Base-by-base conservation (phyloP, 2,113 vertebrate genomes). In the Nesospiza acunhae region DNA sequence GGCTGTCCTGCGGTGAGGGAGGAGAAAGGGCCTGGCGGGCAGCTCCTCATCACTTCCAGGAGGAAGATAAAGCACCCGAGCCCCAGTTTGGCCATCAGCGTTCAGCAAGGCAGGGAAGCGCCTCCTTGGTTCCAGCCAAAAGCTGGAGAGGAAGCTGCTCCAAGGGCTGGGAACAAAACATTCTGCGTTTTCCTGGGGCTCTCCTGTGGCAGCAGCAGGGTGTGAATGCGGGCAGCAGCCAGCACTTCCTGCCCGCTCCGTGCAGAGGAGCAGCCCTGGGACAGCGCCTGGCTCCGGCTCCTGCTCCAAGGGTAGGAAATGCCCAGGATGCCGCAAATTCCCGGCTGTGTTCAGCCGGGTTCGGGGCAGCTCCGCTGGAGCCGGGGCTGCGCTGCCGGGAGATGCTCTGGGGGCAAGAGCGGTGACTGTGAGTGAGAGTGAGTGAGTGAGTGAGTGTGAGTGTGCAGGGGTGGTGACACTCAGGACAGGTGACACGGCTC, bases 281-380 rank as follows among this genome's bases (percentile, higher is more conserved):
- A 3, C 63, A 12, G 26, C 44, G 64, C 78, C 89, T 11, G 6
- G 21, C 39, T 70, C 44, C 55, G 0, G 79, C 80, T 68, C 44
- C 69, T 0, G 79, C 72, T 68, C 24, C n/a, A 0, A 0, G 46
- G 16, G 0, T 11, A 2, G 2, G 63, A 26, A 26, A 31, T 2
- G 42, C 11, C 46, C 50, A 1, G 68, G 37, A 13, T 26, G 67
- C 58, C 24, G n/a, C 37, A 5, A 10, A 23, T 35, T 31, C 78
- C 64, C 66, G 0, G 55, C 50, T 11, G 28, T 0, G 10, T 14
- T 5, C 50, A 7, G 84, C 75, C 24, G 0, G 3, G 49, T 60
- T 77, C 15, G 39, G 39, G 39, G 39, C 39, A 39, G 39, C 39
- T 39, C 39, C 39, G 39, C 39, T 39, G 39, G 39, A 39, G 10